These are phyloP conservation scores for Poeciliopsis paucimaculata DNA, from an alignment of 2,797 vertebrate genomes.

Conservation along the genomic window DNA sequence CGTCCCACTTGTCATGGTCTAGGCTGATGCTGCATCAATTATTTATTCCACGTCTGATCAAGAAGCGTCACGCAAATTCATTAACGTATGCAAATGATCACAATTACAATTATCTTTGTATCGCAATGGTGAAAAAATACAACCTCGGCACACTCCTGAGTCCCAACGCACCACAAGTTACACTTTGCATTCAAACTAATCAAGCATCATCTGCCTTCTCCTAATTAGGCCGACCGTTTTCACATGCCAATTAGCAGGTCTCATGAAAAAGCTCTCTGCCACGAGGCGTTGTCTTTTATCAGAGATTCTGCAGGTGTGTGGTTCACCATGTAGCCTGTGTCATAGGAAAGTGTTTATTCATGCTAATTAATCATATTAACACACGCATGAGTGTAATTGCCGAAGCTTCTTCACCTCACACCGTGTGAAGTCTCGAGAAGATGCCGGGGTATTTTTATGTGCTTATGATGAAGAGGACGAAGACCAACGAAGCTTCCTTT, in stretches of 20 bases:
- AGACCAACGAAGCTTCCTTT: slow-evolving; percentile 22
- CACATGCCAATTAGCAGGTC: slow-evolving; percentile 87
- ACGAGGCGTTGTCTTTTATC: slow-evolving; percentile 82
- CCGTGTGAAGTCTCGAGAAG: slow-evolving; percentile 73
- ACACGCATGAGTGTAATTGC: slow-evolving; percentile 87
- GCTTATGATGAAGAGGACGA: slow-evolving; percentile 47
- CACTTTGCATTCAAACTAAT: slow-evolving; percentile 84
- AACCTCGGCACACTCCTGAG: slow-evolving; percentile 78
- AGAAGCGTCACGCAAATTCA: slow-evolving; percentile 81
- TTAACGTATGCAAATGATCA: slow-evolving; percentile 87
- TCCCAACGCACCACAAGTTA: slow-evolving; percentile 79
- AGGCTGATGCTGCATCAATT: slow-evolving; percentile 82
- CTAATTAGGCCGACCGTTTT: slow-evolving; percentile 85
- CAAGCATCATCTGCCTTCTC: slow-evolving; percentile 84
- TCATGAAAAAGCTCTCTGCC: slow-evolving; percentile 81
- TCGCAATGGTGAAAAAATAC: slow-evolving; percentile 78
- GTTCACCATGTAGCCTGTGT: slow-evolving; percentile 79
- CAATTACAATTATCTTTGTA: slow-evolving; percentile 86
- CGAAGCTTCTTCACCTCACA: slow-evolving; percentile 76
- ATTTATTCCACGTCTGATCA: slow-evolving; percentile 83
- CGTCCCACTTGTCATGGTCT: slow-evolving; percentile 74
- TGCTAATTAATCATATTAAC: slow-evolving; percentile 88
- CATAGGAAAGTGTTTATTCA: slow-evolving; percentile 85
- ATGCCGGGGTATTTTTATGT: slow-evolving; percentile 70
- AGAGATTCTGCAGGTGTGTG: slow-evolving; percentile 82